Conservation (phyloP, 2,113 vertebrate species). For the Clarias magur region DNA sequence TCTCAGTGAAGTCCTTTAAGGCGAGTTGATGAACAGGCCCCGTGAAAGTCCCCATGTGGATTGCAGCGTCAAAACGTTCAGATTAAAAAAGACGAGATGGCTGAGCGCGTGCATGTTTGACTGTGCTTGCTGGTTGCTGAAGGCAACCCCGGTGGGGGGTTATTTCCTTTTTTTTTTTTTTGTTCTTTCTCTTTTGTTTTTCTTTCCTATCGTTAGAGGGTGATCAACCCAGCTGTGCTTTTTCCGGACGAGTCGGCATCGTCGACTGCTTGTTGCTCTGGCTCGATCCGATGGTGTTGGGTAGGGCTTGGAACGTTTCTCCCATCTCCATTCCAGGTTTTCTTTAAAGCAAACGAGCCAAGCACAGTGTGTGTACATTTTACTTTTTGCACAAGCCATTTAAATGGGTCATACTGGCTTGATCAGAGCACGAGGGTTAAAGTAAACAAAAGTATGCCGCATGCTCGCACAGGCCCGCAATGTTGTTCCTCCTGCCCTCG, state of each 20-base stretch:
- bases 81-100: neutral
- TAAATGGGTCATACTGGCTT: neutral
- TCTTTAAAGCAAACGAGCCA: neutral
- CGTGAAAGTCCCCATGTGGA: neutral
- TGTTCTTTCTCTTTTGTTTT: slow-evolving; percentile 8
- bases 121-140: slow-evolving; percentile 15
- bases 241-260: slow-evolving; percentile 25
- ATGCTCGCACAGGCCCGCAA: slow-evolving; percentile 61
- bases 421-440: slow-evolving; percentile 26
- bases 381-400: neutral
- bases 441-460: slow-evolving; percentile 51
- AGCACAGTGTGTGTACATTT: neutral
- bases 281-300: slow-evolving; percentile 47
- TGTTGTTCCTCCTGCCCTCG: slow-evolving; percentile 9
- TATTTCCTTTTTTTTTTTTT: slow-evolving; percentile 34
- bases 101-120: neutral
- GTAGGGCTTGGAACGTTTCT: slow-evolving; percentile 31
- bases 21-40: slow-evolving; percentile 11
- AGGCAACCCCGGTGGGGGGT: slow-evolving; percentile 20
- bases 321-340: neutral
- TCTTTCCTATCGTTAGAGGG: slow-evolving; percentile 4
- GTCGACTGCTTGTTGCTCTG: slow-evolving; percentile 52
- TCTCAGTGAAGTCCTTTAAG: slow-evolving; percentile 20
- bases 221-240: slow-evolving; percentile 49
- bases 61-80: slow-evolving; percentile 2